A percentile compares a stretch with the other conserved stretches of the same genome.
phyloP scores from a whole-genome alignment of 2,797 vertebrate species.

The Tiaroga cobitis region DNA sequence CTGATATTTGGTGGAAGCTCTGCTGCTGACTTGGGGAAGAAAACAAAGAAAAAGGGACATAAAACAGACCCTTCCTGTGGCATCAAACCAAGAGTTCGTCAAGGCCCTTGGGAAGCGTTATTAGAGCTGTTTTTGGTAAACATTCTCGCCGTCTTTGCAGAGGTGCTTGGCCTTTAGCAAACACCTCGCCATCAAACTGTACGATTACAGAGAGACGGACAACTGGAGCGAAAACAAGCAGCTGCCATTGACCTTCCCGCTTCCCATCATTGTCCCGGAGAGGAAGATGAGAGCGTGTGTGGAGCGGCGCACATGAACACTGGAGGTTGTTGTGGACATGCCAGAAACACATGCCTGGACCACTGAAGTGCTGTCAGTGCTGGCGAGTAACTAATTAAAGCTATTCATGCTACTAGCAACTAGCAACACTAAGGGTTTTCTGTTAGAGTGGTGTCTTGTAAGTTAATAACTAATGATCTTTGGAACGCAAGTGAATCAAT shows the following conservation, averaged over 20 bases:
- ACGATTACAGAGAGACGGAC: background rate
- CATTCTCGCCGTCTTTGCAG: background rate
- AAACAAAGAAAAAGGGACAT: constrained; percentile 18
- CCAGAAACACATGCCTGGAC: background rate
- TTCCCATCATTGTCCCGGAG: constrained; percentile 16
- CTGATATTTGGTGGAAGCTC: constrained; percentile 14
- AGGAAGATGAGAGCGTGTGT: constrained; percentile 21
- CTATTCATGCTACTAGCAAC: background rate
- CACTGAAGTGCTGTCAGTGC: background rate
- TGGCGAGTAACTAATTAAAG: background rate
- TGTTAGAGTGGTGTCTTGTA: no score
- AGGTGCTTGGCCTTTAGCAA: background rate
- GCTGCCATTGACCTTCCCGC: constrained; percentile 16
- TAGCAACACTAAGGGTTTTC: no score
- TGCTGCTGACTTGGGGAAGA: background rate
- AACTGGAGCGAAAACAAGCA: background rate
- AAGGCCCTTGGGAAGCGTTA: background rate
- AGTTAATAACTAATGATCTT: no score
- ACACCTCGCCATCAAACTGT: constrained; percentile 10
- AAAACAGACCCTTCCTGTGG: constrained; percentile 23
- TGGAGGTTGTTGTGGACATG: no score
- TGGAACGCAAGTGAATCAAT: no score
- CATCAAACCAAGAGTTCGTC: constrained; percentile 1
- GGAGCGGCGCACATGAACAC: background rate
- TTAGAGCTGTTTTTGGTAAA: constrained; percentile 33